Evolutionary conservation across 2,888 invertebrate species (phyloP).

Genomic region (Dilophus febrilis): DNA sequence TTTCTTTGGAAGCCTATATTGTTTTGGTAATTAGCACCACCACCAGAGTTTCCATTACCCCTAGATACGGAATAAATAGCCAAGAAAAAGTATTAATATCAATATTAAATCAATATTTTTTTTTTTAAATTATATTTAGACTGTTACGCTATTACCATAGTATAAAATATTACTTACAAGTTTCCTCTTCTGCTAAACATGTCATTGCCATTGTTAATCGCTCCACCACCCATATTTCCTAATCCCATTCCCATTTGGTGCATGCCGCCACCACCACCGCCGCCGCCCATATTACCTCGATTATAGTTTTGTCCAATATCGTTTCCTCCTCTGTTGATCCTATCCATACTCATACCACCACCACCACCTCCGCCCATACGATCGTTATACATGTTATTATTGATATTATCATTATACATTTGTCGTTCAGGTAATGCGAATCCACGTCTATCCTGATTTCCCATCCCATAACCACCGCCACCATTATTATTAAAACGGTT

Average conservation of each 20-base stretch:
- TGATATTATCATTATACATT: slow-evolving; percentile 4
- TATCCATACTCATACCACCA: slow-evolving; percentile 7
- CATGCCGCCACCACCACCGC: slow-evolving; percentile 16
- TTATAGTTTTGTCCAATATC: background rate
- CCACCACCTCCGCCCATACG: slow-evolving; percentile 4
- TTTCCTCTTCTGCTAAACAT: slow-evolving; percentile 36
- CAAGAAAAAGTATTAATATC: too few relatives aligned
- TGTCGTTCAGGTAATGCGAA: slow-evolving; percentile 20
- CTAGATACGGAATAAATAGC: too few relatives aligned
- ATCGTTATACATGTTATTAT: background rate
- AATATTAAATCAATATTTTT: too few relatives aligned
- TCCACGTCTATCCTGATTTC: slow-evolving; percentile 24
- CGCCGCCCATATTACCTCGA: slow-evolving; percentile 8
- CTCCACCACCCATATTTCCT: slow-evolving; percentile 7
- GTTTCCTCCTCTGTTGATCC: slow-evolving; percentile 4
- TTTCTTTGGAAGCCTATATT: background rate
- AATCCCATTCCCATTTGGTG: slow-evolving; percentile 1
- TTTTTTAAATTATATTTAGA: too few relatives aligned
- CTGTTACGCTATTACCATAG: too few relatives aligned
- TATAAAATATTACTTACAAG: slow-evolving; percentile 11
- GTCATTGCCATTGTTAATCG: slow-evolving; percentile 14
- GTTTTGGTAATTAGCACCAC: background rate
- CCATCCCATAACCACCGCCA: slow-evolving; percentile 10
- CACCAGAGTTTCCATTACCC: background rate
- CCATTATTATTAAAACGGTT: slow-evolving; percentile 6